Evolutionary conservation across 2,888 invertebrate species (phyloP), one percentile per base, ranked within the genome.

Genomic region (Dasysyrphus albostriatus): DNA sequence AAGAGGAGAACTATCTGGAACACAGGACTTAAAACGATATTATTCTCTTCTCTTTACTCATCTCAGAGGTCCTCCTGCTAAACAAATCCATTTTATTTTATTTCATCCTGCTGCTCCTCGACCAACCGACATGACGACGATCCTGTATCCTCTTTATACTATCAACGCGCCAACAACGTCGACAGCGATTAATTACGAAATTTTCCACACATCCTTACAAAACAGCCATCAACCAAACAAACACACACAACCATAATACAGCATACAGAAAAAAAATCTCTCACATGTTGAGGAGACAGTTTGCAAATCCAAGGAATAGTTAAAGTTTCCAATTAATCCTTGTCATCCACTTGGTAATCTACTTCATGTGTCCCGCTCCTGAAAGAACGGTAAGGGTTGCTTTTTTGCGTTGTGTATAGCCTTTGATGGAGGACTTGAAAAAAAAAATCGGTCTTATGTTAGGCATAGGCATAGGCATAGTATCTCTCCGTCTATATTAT

Each of bases 321-420:
- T 70, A 73, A 77, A 85, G 81, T 73, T 70, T 81, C 77, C 85
- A 85, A 85, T 85, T 85, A 85, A 85, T 85, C 85, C 82, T 85
- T 85, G 85, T 85, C 85, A 85, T 82, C 85, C 85, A 85, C 82
- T 85, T 85, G 81, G 76, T 85, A 85, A 85, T 84, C 84, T 84
- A 80, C 81, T 80, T 69, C 67, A 76, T 84, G 70, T 76, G 61
- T 67, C 67, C 70, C 61, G 65, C 51, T 56, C 65, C 24, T 54
- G 37, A 9, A 51, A 59, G 39, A 47, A 44, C 29, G 44, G 10
- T 10, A n/a, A 44, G 67, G 59, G 65, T 42, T 75, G n/a, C n/a
- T 56, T 75, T 77, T 72, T 69, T 77, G 34, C 44, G 32, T 47
- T 39, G 8, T 69, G 39, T 39, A 44, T 39, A 24, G 37, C 76